A percentile compares a stretch with the other conserved stretches of the same genome.
Evolutionary conservation across 2,113 vertebrate species (phyloP).

Genomic region (Spilogale gracilis): DNA sequence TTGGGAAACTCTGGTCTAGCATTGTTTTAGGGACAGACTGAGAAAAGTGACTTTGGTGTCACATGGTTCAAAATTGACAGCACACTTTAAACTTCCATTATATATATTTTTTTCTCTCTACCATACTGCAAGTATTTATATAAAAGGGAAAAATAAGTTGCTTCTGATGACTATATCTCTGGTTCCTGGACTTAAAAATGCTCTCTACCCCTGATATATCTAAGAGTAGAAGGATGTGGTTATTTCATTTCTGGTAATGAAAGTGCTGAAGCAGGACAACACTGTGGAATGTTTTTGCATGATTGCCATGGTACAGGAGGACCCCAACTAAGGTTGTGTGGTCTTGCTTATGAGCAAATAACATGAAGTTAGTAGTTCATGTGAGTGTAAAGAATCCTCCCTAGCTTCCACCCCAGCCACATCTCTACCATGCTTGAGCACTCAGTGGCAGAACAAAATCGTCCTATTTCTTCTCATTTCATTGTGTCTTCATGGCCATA

Average conservation of each 20-base stretch:
- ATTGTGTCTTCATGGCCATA: neutral
- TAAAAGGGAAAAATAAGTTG: neutral
- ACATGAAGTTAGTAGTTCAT: neutral
- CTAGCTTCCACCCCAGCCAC: accelerated
- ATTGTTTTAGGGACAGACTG: neutral
- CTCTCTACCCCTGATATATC: neutral
- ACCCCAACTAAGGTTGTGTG: accelerated
- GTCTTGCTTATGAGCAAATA: neutral
- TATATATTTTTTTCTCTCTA: neutral
- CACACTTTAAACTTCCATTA: neutral
- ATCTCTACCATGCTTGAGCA: neutral
- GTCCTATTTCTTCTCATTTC: neutral
- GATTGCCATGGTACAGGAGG: accelerated
- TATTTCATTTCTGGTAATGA: neutral
- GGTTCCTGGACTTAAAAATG: neutral
- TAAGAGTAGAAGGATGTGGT: neutral
- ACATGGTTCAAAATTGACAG: neutral
- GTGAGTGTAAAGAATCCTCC: accelerated
- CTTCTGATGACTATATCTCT: neutral
- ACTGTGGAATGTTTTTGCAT: neutral
- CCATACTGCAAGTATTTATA: neutral
- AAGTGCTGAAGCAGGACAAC: neutral
- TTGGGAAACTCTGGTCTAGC: neutral
- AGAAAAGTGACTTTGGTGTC: neutral
- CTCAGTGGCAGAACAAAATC: neutral